These are phyloP conservation scores for Rhadina sibilatrix DNA, from an alignment of 2,113 vertebrate genomes.

Conservation along the genomic window DNA sequence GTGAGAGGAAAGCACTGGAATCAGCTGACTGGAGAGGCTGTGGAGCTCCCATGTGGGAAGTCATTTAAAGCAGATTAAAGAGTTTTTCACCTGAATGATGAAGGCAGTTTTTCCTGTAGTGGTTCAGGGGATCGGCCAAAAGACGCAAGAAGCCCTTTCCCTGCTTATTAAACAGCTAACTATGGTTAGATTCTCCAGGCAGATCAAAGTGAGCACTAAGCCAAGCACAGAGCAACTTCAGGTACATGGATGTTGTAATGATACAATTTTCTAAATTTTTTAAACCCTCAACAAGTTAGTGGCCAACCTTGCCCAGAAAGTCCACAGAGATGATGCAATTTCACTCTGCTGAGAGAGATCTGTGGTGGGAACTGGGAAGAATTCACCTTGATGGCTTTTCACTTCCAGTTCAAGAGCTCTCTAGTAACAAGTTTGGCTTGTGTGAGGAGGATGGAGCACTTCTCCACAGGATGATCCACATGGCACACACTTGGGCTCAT, in stretches of 20 bases:
- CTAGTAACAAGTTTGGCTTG: background rate
- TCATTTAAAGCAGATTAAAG: background rate
- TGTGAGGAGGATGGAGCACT: background rate
- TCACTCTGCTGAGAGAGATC: background rate
- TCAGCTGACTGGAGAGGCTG: background rate
- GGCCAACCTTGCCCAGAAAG: background rate
- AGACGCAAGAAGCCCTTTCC: background rate
- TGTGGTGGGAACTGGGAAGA: background rate
- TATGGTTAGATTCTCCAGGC: background rate
- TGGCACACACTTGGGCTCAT: background rate
- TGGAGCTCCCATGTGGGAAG: background rate
- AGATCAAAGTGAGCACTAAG: constrained; percentile 18
- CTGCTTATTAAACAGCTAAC: background rate
- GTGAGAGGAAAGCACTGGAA: background rate
- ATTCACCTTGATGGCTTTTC: background rate
- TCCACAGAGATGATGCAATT: background rate
- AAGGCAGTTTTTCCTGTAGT: constrained; percentile 2
- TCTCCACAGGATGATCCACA: background rate
- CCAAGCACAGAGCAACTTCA: background rate
- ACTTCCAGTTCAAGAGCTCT: background rate
- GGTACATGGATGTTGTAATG: background rate
- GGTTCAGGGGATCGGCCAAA: background rate
- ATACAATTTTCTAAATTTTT: background rate
- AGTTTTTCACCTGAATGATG: background rate
- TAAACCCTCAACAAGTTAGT: constrained; percentile 15